These are phyloP conservation scores for Solenopsis invicta DNA, from an alignment of 1,140 invertebrate species.

Conservation along the genomic window DNA sequence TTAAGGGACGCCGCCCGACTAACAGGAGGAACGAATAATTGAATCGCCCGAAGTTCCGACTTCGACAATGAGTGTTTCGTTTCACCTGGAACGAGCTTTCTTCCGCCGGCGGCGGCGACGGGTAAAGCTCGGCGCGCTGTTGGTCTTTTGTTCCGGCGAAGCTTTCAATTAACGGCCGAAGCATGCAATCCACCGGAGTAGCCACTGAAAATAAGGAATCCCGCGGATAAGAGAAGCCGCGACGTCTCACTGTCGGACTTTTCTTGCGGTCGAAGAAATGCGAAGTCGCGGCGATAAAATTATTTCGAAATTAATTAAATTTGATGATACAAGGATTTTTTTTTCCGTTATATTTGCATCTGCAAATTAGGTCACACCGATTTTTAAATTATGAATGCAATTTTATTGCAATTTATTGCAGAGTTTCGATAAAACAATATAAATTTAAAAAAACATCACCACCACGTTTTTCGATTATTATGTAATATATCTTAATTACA, in stretches of 20 bases:
- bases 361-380: neutral
- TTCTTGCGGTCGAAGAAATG: slow-evolving; percentile 30
- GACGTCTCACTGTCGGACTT: slow-evolving; percentile 10
- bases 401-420: neutral
- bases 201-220: slow-evolving; percentile 62
- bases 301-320: slow-evolving; percentile 39
- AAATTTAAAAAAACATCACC: neutral
- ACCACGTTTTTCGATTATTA: neutral
- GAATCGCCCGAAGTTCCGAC: slow-evolving; percentile 56
- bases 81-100: slow-evolving; percentile 36
- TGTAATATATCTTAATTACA: slow-evolving; percentile 7
- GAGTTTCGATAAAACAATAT: neutral
- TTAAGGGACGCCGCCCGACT: slow-evolving; percentile 48
- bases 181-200: slow-evolving; percentile 41
- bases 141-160: slow-evolving; percentile 42
- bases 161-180: slow-evolving; percentile 61
- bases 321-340: neutral
- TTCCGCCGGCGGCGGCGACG: slow-evolving; percentile 23
- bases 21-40: slow-evolving; percentile 66
- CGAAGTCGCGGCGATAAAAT: slow-evolving; percentile 5
- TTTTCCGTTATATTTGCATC: neutral
- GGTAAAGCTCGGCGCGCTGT: slow-evolving; percentile 52
- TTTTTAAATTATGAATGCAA: neutral
- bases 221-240: slow-evolving; percentile 41
- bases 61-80: slow-evolving; percentile 41